Conservation (phyloP, 92 coral and sea anemone genomes). For the Zoanthus sansibaricus region DNA sequence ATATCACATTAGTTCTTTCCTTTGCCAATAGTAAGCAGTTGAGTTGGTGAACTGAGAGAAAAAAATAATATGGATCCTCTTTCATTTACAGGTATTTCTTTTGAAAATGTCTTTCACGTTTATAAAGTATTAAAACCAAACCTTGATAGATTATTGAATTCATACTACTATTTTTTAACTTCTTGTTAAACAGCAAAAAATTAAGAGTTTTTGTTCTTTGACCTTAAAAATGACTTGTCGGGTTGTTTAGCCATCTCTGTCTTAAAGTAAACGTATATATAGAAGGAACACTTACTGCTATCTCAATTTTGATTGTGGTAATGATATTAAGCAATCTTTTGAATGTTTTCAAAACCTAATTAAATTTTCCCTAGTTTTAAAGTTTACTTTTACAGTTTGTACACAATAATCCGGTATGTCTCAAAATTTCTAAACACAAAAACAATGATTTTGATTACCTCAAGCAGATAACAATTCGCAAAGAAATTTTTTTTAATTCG, state of each 20-base stretch:
- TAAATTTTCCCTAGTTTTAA: background rate
- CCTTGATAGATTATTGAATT: background rate
- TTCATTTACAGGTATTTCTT: constrained; percentile 39
- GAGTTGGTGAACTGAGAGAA: constrained; percentile 2
- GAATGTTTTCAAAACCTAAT: background rate
- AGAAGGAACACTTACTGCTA: background rate
- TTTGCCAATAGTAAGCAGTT: constrained; percentile 18
- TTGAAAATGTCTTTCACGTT: background rate
- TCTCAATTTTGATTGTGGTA: background rate
- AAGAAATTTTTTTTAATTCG: no score
- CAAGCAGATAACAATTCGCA: no score
- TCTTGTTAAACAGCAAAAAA: background rate
- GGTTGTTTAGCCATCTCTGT: no score
- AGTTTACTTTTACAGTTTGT: no score
- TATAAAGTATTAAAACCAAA: background rate
- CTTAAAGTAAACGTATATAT: no score
- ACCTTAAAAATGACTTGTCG: background rate
- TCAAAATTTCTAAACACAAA: no score
- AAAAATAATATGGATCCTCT: constrained; percentile 33
- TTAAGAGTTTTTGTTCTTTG: background rate
- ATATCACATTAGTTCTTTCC: constrained; percentile 34
- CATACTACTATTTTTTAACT: background rate
- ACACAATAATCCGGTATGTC: no score
- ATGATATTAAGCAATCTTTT: background rate
- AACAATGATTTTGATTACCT: no score